A percentile compares a stretch with the other conserved stretches of the same genome.
These are phyloP conservation scores for Tauraco hartlaubi DNA, from an alignment of 2,797 vertebrate species.

Conservation along the genomic window DNA sequence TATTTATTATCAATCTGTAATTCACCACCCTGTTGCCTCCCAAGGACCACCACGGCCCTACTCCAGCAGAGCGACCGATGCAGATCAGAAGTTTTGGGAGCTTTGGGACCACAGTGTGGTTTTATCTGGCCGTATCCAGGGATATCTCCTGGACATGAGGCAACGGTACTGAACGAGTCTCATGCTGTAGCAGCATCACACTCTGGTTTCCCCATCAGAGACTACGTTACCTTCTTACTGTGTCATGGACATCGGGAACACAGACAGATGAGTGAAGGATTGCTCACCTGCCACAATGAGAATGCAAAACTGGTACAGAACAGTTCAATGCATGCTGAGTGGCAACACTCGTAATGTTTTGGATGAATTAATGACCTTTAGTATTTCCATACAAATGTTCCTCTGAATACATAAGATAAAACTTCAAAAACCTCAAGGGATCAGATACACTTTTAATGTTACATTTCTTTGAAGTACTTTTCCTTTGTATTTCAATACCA, in stretches of 20 bases:
- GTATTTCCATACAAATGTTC: conserved; percentile 14
- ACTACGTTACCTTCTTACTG: neutral
- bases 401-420: conserved; percentile 16
- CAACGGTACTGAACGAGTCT: neutral
- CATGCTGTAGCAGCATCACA: neutral
- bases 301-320: neutral
- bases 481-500: neutral
- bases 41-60: neutral
- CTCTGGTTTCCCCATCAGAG: neutral
- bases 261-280: neutral
- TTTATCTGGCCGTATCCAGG: neutral
- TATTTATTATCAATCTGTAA: neutral
- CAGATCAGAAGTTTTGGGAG: neutral
- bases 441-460: conserved; percentile 14
- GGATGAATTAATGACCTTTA: neutral
- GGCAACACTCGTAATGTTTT: neutral
- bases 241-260: neutral
- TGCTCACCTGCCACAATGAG: fast-evolving
- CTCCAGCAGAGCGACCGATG: fast-evolving
- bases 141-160: neutral
- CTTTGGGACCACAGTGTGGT: neutral
- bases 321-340: neutral
- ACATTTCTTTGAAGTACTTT: conserved; percentile 41
- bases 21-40: neutral
- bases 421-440: conserved; percentile 22